Evolutionary conservation across 2,113 vertebrate genomes (phyloP).

Genomic region (Passer montanus): DNA sequence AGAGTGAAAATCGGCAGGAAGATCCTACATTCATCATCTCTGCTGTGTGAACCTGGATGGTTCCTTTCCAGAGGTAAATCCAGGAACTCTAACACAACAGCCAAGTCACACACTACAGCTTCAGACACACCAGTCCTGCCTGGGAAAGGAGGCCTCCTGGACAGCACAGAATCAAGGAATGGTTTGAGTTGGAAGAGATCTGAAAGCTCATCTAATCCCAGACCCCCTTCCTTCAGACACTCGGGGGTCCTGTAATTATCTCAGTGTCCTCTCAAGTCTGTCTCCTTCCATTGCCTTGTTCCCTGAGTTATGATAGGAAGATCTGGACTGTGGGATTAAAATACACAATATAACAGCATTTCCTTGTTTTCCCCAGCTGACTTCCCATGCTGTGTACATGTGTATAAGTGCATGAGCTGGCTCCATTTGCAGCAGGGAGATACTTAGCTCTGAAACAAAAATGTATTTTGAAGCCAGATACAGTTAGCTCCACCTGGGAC

Average conservation of each 20-base stretch:
- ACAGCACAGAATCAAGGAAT: background rate
- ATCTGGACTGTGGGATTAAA: background rate
- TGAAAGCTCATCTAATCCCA: background rate
- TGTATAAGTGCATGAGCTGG: background rate
- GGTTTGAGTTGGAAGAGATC: background rate
- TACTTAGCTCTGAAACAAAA: slow-evolving; percentile 38
- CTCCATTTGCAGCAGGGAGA: slow-evolving; percentile 33
- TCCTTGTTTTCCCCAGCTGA: background rate
- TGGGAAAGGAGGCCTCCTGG: background rate
- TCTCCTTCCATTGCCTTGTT: background rate
- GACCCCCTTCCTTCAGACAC: background rate
- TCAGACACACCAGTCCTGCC: background rate
- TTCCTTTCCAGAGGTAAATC: background rate
- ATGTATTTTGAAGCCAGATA: slow-evolving; percentile 28
- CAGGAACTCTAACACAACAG: background rate
- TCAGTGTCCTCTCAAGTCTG: background rate
- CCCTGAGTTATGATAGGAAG: background rate
- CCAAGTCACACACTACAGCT: background rate
- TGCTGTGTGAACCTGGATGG: background rate
- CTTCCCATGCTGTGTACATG: background rate
- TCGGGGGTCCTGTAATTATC: background rate
- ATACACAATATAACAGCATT: background rate
- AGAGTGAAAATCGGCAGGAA: slow-evolving; percentile 40
- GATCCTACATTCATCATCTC: slow-evolving; percentile 33
- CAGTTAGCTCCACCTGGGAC: slow-evolving; percentile 36